A percentile compares a stretch with the other conserved stretches of the same genome.
Conservation (phyloP, 2,797 vertebrate species). For the Otolemur crassicaudatus region DNA sequence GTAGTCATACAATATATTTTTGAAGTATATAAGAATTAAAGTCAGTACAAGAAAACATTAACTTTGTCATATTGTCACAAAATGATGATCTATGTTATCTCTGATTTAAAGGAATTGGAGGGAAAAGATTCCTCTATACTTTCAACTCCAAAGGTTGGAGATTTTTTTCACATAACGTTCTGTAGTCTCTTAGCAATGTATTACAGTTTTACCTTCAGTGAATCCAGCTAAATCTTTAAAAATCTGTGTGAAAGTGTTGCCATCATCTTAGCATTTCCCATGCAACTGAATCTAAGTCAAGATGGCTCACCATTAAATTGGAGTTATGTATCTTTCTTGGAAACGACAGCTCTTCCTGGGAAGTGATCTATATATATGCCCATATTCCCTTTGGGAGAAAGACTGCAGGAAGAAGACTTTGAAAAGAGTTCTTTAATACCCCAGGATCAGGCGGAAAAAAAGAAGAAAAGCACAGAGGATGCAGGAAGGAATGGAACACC, state of each 20-base stretch:
- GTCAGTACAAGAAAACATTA: not conserved
- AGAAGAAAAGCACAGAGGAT: not conserved
- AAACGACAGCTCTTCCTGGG: not conserved
- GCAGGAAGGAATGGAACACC: not conserved
- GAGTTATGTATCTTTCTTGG: not conserved
- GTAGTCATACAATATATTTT: not conserved
- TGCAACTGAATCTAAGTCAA: not conserved
- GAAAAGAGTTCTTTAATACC: not conserved
- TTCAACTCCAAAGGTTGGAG: not conserved
- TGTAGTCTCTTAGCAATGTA: not conserved
- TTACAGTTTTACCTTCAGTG: not conserved
- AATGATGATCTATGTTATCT: not conserved
- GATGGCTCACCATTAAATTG: not conserved
- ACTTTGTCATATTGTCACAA: not conserved
- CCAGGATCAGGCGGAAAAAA: not conserved
- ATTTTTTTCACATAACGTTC: not conserved
- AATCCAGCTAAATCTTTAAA: not conserved
- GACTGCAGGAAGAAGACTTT: not conserved
- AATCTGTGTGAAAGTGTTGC: not conserved
- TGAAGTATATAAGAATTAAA: slow-evolving; percentile 33
- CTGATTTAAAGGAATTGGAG: not conserved
- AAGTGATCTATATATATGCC: not conserved
- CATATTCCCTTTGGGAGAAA: not conserved
- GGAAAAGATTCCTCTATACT: not conserved
- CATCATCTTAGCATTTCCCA: not conserved